Evolutionary conservation across 2,888 invertebrate species (phyloP), one percentile per base, ranked within the genome.

Genomic region (Steromphala cineraria): DNA sequence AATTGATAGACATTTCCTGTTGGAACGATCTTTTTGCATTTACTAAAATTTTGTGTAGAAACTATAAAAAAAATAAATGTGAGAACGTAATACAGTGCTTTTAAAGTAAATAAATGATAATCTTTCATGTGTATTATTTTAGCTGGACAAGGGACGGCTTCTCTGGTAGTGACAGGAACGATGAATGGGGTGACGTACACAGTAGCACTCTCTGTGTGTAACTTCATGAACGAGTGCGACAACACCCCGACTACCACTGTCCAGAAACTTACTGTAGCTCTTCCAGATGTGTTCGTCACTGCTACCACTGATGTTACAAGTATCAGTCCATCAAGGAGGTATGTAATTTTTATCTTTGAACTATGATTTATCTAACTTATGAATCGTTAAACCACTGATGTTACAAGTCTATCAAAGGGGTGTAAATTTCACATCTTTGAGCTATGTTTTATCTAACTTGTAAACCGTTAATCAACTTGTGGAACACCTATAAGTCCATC

Each of bases 301-400:
- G 71, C 81, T 24, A 24, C 67, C 5, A 71, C 52, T 46, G 76
- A 81, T 28, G 55, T 76, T n/a, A 46, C 36, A 4, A 62, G 76
- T 19, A 40, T 81, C 52, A 79, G 71, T 7, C 74, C 55, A 17
- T 79, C 79, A 15, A 75, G 81, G 53, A 71, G 76, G 82, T 82
- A 10, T 17, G 78, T 74, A 15, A 36, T 8, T 5, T 8, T 36
- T 8, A 36, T 3, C 36, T 36, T 36, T 36, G 8, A 36, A 36
- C 4, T 46, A 13, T 46, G 46, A 1, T 46, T 13, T 46, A 10
- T 5, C 46, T 10, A 10, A 13, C 46, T 46, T 46, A 46, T 46
- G 13, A 46, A 13, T 13, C 46, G 46, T 8, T 4, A 36, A 36
- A 36, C 36, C 2, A 4, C 4, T 2, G 2, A 36, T 36, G 36